Evolutionary conservation across 2,797 vertebrate genomes (phyloP).

Genomic region (Micromesistius poutassou): DNA sequence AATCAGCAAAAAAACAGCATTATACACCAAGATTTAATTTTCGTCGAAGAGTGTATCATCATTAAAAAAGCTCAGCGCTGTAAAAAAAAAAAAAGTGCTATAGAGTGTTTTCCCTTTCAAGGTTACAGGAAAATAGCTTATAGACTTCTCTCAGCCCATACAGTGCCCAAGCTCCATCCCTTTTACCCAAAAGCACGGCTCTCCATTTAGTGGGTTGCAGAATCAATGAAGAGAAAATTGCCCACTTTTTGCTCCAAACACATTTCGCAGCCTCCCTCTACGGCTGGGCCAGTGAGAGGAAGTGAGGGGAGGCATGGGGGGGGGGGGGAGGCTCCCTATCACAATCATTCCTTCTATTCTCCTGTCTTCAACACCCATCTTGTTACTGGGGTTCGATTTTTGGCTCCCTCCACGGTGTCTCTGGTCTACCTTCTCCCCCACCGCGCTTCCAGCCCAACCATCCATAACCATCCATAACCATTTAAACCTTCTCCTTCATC

Average conservation of each 20-base stretch:
- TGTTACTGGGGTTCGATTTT: conserved; percentile 48
- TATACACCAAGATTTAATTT: conserved; percentile 49
- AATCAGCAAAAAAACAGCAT: conserved; percentile 40
- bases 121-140: conserved; percentile 34
- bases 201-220: conserved; percentile 47
- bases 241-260: conserved; percentile 54
- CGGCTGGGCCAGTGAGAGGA: conserved; percentile 21
- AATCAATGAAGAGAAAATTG: conserved; percentile 72
- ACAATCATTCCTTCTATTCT: conserved; percentile 54
- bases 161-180: conserved; percentile 18
- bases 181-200: conserved; percentile 40
- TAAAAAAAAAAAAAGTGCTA: conserved; percentile 24
- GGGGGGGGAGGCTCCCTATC: conserved; percentile 46
- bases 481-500: conserved; percentile 26
- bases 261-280: conserved; percentile 26
- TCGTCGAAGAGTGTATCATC: conserved; percentile 34
- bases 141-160: conserved; percentile 28
- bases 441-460: background rate
- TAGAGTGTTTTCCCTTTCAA: conserved; percentile 16
- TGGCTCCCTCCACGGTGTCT: conserved; percentile 16
- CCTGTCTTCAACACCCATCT: conserved; percentile 37
- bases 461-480: conserved; percentile 25
- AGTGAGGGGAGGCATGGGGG: conserved; percentile 25
- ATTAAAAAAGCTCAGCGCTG: conserved; percentile 14
- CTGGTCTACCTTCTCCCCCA: conserved; percentile 21